These are phyloP conservation scores for Callospermophilus lateralis DNA, from an alignment of 2,113 vertebrate species.

Conservation along the genomic window DNA sequence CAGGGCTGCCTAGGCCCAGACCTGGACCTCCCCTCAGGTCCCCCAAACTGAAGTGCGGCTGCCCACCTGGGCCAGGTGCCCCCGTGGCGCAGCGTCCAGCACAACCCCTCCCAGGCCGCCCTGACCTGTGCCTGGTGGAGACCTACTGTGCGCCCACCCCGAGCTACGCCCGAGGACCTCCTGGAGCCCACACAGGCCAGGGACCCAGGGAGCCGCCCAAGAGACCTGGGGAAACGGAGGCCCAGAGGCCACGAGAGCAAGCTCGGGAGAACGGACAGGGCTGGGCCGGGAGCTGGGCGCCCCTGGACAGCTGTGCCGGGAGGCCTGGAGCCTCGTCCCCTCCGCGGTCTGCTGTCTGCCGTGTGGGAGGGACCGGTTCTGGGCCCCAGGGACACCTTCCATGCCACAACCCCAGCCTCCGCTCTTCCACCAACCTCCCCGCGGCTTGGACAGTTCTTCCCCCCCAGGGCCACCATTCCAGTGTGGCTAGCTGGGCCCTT, in stretches of 20 bases:
- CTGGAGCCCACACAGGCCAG: background rate
- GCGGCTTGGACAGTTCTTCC: background rate
- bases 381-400: background rate
- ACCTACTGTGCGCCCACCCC: background rate
- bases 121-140: background rate
- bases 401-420: fast-evolving
- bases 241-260: background rate
- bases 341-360: too few species aligned
- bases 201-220: background rate
- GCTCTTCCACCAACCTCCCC: background rate
- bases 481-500: too few species aligned
- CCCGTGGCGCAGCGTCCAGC: fast-evolving
- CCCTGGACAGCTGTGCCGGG: too few species aligned
- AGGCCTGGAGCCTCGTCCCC: too few species aligned
- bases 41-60: background rate
- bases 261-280: background rate
- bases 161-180: background rate
- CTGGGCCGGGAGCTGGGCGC: background rate
- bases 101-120: fast-evolving
- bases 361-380: too few species aligned
- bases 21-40: background rate
- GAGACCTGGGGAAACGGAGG: background rate
- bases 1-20: background rate
- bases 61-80: background rate
- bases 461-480: background rate